phyloP scores from a whole-genome alignment of 2,888 invertebrate genomes.

The Tuta absoluta region DNA sequence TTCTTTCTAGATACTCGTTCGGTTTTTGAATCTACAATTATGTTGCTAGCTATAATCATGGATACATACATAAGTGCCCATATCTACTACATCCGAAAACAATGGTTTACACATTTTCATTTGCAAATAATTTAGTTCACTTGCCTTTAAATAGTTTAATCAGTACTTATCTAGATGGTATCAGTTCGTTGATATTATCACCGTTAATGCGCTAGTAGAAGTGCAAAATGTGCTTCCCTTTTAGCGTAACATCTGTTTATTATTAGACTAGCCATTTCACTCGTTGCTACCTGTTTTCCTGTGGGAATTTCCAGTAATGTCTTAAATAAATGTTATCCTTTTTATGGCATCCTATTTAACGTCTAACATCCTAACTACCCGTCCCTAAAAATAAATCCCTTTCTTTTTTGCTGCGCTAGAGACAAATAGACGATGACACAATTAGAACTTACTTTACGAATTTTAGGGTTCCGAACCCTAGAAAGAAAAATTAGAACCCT shows the following conservation, averaged over 20 bases:
- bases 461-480: no score
- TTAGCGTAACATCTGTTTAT: slow-evolving; percentile 67
- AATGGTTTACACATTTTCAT: not conserved
- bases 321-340: not conserved
- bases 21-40: not conserved
- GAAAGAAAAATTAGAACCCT: no score
- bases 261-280: not conserved
- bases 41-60: not conserved
- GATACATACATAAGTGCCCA: not conserved
- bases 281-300: not conserved
- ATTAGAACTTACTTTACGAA: no score
- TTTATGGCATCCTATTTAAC: no score
- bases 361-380: no score
- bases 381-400: no score
- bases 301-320: not conserved
- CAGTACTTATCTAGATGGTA: slow-evolving; percentile 13
- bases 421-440: no score
- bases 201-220: slow-evolving; percentile 29
- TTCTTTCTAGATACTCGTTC: not conserved
- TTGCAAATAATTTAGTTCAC: not conserved
- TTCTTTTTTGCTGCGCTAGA: no score
- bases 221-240: slow-evolving; percentile 57
- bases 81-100: not conserved
- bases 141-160: not conserved
- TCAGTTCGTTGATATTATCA: slow-evolving; percentile 1